Conservation (phyloP, 2,797 vertebrate genomes). For the Pipistrellus pipistrellus region DNA sequence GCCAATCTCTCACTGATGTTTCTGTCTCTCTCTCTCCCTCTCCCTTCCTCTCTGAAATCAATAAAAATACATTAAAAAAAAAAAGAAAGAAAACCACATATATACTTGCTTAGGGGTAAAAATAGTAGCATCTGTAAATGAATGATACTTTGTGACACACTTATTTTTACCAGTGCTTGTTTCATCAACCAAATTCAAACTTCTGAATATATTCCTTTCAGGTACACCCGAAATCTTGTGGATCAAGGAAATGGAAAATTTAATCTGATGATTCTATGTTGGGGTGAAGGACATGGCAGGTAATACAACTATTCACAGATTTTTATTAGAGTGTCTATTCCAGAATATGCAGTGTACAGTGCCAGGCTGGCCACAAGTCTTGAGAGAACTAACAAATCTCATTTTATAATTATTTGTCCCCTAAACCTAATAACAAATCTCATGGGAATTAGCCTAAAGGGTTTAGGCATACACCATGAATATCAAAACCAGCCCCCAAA, state of each 20-base stretch:
- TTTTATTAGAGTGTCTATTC: not conserved
- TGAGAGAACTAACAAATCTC: not conserved
- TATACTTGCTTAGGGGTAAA: not conserved
- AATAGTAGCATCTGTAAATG: conserved; percentile 15
- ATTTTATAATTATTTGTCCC: conserved; percentile 27
- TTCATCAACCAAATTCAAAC: conserved; percentile 37
- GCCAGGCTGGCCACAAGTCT: not conserved
- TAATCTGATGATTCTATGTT: conserved; percentile 98
- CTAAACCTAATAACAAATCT: not conserved
- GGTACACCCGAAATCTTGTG: conserved; percentile 98
- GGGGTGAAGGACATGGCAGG: conserved; percentile 99
- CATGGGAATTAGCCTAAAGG: not conserved
- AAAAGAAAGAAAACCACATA: not conserved
- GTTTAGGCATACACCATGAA: not conserved
- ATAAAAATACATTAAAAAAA: too few species aligned
- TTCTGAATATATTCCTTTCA: conserved; percentile 81
- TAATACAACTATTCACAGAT: conserved; percentile 82
- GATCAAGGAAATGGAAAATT: conserved; percentile 97
- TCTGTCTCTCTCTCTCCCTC: too few species aligned
- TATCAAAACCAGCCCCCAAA: not conserved
- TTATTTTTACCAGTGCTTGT: conserved; percentile 44
- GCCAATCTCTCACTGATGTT: too few species aligned
- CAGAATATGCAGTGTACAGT: not conserved
- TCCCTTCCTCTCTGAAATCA: too few species aligned
- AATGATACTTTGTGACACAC: not conserved